Conservation (phyloP, 64 coral and sea anemone genomes). For the Platygyra sinensis region DNA sequence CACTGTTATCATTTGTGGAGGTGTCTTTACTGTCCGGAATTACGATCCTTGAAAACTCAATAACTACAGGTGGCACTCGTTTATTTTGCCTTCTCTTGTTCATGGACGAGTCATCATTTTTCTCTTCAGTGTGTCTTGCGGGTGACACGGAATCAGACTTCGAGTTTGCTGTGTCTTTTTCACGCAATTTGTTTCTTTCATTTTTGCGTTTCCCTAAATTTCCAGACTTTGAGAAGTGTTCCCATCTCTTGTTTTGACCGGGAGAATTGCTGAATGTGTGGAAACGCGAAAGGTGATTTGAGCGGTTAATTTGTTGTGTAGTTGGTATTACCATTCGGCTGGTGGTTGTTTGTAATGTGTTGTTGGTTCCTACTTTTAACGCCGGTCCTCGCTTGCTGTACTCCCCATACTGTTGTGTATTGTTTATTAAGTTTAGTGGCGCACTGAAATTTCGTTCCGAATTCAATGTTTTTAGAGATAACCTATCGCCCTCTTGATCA, state of each 20-base stretch:
- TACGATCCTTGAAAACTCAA: slow-evolving; percentile 41
- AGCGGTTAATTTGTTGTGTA: not conserved
- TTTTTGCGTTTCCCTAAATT: not conserved
- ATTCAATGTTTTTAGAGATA: not conserved
- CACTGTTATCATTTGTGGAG: not conserved
- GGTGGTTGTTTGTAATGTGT: not conserved
- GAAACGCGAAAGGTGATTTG: slow-evolving; percentile 31
- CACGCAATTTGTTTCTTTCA: not conserved
- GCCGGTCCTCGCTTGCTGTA: not conserved
- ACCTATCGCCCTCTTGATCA: not conserved
- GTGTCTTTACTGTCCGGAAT: not conserved
- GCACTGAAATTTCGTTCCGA: not conserved
- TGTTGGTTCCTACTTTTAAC: not conserved
- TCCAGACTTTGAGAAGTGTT: not conserved
- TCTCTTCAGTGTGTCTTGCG: not conserved
- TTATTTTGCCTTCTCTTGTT: slow-evolving; percentile 41
- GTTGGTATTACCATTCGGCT: not conserved
- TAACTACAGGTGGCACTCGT: slow-evolving; percentile 7
- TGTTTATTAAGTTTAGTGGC: not conserved
- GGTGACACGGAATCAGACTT: not conserved
- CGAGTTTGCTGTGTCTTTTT: not conserved
- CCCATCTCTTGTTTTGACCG: not conserved
- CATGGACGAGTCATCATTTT: not conserved
- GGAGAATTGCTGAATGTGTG: not conserved
- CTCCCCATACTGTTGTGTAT: not conserved